These are phyloP conservation scores for Bombus confusus DNA, from an alignment of 1,140 invertebrate species.

Conservation along the genomic window DNA sequence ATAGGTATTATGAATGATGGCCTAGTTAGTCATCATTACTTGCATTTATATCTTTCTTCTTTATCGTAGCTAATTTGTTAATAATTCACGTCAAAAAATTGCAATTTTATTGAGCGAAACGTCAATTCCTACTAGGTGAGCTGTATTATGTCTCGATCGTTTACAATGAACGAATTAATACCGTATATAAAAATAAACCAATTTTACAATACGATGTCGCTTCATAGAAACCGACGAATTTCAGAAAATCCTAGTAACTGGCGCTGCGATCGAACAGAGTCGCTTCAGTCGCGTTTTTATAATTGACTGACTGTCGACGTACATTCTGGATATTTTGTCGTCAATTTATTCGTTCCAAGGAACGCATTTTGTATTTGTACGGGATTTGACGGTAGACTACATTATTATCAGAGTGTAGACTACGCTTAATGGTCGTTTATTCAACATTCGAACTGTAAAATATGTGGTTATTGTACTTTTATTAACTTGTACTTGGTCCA, in stretches of 20 bases:
- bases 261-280: slow-evolving; percentile 27
- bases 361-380: slow-evolving; percentile 6
- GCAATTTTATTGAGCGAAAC: too few species aligned
- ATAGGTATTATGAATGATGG: neutral
- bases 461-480: slow-evolving; percentile 52
- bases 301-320: slow-evolving; percentile 42
- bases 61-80: too few species aligned
- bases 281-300: slow-evolving; percentile 60
- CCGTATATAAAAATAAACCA: too few species aligned
- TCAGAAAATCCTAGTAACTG: slow-evolving; percentile 19
- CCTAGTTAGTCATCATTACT: neutral
- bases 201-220: neutral
- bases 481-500: slow-evolving; percentile 33
- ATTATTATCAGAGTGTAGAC: neutral
- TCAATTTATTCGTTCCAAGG: neutral
- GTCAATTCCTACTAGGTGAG: too few species aligned
- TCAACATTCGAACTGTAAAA: slow-evolving; percentile 25
- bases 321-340: slow-evolving; percentile 9
- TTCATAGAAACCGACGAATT: slow-evolving; percentile 10
- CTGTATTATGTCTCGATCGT: neutral
- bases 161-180: too few species aligned
- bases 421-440: neutral
- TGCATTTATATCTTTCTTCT: neutral
- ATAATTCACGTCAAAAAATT: too few species aligned
- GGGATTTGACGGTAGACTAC: slow-evolving; percentile 3